Percentiles rank a stretch among this genome's conserved stretches.
Evolutionary conservation across 2,113 vertebrate species (phyloP).

Genomic region (Gnathonemus longibarbis): DNA sequence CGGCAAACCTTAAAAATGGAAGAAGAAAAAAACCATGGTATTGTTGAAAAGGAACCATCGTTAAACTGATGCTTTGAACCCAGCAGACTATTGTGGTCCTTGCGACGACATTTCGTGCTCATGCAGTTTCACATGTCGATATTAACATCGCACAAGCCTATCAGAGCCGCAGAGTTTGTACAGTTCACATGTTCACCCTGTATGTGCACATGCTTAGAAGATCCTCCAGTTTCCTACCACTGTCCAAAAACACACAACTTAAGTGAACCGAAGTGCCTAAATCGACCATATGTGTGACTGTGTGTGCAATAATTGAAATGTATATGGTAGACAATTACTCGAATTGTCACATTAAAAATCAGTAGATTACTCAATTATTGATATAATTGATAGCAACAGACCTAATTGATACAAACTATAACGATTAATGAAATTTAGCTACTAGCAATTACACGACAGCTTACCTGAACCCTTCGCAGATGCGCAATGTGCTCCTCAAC

Average conservation of each 20-base stretch:
- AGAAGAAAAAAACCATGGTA: background rate
- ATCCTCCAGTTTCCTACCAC: background rate
- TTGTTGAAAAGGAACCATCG: background rate
- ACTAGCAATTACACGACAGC: background rate
- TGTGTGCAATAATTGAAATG: background rate
- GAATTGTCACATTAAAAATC: background rate
- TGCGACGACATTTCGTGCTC: background rate
- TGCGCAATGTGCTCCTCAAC: constrained; percentile 68
- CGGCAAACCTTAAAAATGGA: background rate
- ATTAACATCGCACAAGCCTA: background rate
- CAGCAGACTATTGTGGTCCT: background rate
- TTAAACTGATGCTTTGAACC: background rate
- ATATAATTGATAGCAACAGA: background rate
- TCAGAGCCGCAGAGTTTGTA: background rate
- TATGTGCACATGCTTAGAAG: background rate
- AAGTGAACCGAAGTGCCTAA: background rate
- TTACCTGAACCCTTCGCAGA: constrained; percentile 69
- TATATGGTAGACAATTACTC: background rate
- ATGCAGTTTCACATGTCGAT: background rate
- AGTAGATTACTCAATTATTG: background rate
- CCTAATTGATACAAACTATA: background rate
- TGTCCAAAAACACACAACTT: background rate
- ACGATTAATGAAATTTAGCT: background rate
- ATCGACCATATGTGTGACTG: background rate
- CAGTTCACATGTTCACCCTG: background rate